A percentile compares a stretch with the other conserved stretches of the same genome.
These are phyloP conservation scores for Cynocephalus volans DNA, from an alignment of 2,113 vertebrate genomes.

Conservation along the genomic window DNA sequence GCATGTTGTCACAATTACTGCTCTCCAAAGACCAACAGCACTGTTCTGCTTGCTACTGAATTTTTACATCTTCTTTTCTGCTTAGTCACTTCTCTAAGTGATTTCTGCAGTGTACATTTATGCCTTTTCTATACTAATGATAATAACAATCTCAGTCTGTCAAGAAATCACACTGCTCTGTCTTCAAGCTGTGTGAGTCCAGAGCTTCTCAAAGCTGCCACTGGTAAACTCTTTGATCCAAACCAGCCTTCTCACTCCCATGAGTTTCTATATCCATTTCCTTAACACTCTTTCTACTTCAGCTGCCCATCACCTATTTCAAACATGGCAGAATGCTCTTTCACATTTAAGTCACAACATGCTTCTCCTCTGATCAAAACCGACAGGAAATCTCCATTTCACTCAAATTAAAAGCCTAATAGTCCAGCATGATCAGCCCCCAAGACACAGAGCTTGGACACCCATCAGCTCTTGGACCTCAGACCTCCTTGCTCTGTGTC, in stretches of 20 bases:
- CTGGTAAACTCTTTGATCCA: neutral
- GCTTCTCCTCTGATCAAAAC: neutral
- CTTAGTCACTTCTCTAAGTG: neutral
- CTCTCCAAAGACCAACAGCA: neutral
- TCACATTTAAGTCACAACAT: neutral
- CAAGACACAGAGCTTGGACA: too few relatives aligned
- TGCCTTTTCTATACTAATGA: neutral
- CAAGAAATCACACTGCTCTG: neutral
- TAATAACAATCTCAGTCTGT: neutral
- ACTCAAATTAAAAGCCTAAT: too few relatives aligned
- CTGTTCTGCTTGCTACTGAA: neutral
- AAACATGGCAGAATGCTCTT: neutral
- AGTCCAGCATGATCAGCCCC: fast-evolving
- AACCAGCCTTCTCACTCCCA: fast-evolving
- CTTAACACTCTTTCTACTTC: neutral
- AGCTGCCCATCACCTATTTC: neutral
- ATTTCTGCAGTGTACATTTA: neutral
- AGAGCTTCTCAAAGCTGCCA: fast-evolving
- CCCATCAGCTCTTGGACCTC: neutral
- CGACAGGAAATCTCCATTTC: neutral
- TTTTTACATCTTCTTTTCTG: neutral
- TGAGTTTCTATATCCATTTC: too few relatives aligned
- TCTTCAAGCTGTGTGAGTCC: neutral
- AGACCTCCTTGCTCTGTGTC: neutral
- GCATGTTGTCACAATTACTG: neutral